Conservation (phyloP, 2,113 vertebrate species). For the Anseranas semipalmata region DNA sequence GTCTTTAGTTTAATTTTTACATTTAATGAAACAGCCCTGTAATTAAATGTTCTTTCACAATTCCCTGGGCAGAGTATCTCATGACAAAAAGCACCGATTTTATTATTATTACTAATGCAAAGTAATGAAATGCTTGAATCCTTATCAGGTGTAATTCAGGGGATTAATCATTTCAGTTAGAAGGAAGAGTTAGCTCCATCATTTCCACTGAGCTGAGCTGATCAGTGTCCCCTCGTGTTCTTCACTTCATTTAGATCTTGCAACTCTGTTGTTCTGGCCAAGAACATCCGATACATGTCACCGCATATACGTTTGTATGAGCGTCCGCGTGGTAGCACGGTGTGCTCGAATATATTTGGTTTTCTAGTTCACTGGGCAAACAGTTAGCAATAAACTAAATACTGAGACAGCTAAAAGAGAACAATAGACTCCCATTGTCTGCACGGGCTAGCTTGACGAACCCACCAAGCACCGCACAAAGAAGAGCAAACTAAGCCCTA, state of each 20-base stretch:
- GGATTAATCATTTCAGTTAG: background rate
- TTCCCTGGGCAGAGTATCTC: constrained; percentile 13
- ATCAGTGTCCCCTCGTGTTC: background rate
- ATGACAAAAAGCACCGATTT: background rate
- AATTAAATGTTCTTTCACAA: constrained; percentile 29
- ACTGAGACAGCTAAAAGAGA: background rate
- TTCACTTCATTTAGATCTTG: background rate
- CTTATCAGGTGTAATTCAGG: background rate
- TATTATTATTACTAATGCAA: background rate
- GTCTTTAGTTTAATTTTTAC: background rate
- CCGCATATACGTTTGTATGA: background rate
- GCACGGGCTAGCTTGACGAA: background rate
- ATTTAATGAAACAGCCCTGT: background rate
- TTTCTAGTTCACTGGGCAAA: background rate
- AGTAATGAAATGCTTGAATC: constrained; percentile 10
- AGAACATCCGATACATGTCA: background rate
- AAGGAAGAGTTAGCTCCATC: background rate
- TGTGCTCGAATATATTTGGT: background rate
- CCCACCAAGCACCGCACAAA: background rate
- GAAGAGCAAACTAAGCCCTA: background rate
- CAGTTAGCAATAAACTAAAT: background rate
- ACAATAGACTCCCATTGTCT: background rate
- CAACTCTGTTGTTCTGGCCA: background rate
- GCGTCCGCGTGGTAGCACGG: background rate
- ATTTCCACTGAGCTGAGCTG: background rate